Conservation (phyloP, 2,113 vertebrate genomes). For the Corythaixoides concolor region DNA sequence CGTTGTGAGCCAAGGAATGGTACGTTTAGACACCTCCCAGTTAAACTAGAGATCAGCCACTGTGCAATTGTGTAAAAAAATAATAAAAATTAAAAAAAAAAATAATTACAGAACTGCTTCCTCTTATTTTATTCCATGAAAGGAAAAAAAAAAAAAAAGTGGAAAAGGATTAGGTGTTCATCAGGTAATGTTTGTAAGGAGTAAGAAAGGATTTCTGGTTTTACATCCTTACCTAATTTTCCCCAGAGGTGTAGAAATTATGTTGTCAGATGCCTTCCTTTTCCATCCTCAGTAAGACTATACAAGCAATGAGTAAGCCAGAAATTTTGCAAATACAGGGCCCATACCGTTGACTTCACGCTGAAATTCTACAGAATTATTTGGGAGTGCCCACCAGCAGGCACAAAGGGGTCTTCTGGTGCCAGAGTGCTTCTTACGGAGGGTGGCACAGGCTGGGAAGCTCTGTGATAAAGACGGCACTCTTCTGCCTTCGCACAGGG, state of each 20-base stretch:
- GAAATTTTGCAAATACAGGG: neutral
- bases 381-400: neutral
- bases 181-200: neutral
- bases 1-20: neutral
- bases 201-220: neutral
- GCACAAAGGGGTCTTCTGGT: neutral
- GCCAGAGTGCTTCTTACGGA: neutral
- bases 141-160: neutral
- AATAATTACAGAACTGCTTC: neutral
- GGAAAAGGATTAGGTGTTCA: neutral
- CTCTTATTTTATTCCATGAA: slow-evolving; percentile 10
- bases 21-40: neutral
- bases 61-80: slow-evolving; percentile 4
- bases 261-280: neutral
- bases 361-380: neutral
- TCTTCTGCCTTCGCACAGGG: neutral
- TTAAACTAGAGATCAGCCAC: slow-evolving; percentile 11
- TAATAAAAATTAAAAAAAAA: neutral
- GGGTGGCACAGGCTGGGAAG: neutral
- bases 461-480: neutral
- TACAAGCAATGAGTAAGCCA: neutral
- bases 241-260: neutral
- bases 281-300: neutral
- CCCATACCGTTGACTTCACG: neutral
- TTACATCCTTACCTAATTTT: neutral